Evolutionary conservation across 2,797 vertebrate species (phyloP).

Genomic region (Threskiornis aethiopicus): DNA sequence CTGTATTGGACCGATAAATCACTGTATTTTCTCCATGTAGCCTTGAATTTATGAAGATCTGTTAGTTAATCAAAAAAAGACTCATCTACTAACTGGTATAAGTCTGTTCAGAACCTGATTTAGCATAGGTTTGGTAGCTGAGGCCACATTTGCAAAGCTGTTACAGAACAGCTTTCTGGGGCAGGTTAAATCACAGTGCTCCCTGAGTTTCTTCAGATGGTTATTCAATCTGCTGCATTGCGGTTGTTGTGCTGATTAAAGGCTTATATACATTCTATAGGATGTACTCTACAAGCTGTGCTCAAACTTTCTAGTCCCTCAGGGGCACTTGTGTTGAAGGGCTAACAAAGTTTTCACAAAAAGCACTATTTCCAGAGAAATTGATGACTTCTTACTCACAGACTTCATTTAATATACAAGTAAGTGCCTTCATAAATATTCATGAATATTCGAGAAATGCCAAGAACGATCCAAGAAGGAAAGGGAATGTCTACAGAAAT

Average conservation of each 20-base stretch:
- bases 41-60: neutral
- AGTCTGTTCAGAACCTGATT: neutral
- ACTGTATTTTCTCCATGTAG: neutral
- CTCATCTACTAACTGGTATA: neutral
- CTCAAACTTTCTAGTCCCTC: neutral
- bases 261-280: neutral
- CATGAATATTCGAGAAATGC: constrained; percentile 41
- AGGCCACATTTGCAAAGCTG: neutral
- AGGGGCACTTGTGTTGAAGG: neutral
- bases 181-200: neutral
- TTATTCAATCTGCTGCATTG: neutral
- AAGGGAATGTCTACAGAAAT: neutral
- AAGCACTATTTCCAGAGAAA: neutral
- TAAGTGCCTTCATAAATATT: constrained; percentile 42
- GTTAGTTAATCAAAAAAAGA: neutral
- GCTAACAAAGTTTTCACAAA: neutral
- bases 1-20: neutral
- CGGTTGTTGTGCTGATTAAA: neutral
- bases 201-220: neutral
- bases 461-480: constrained; percentile 27
- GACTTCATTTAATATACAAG: neutral
- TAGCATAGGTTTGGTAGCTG: neutral
- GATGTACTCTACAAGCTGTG: neutral
- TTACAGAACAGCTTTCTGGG: neutral
- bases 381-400: neutral